Evolutionary conservation across 2,113 vertebrate species (phyloP), one percentile per base, ranked within the genome.

Genomic region (Trogon melanurus): DNA sequence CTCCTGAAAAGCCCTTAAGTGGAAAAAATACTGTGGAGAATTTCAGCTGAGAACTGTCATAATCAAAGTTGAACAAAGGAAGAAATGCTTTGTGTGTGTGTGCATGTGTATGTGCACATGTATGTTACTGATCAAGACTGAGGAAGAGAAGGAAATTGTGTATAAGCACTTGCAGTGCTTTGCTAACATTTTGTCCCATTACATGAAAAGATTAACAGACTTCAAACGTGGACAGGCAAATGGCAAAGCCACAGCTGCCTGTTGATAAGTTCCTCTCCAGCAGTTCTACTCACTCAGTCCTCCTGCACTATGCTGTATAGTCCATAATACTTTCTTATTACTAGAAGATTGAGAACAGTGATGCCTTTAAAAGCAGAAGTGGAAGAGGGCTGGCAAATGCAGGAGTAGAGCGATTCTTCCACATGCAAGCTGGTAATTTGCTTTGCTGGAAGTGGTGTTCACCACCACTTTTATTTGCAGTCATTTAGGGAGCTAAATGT

Each of bases 201-300:
- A 21, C 41, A 17, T 79, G 54, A 85, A 73, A 93, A 86, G 51
- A 85, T 81, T 83, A 86, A 34, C 20, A 72, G 60, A 58, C 67
- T 94, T 93, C 51, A 90, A 78, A 91, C 90, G 48, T 4, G 3
- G 61, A 32, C 47, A 81, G 65, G 85, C 83, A 91, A 92, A 88
- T 72, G 69, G 67, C 60, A 83, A 23, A 84, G 51, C 48, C 51
- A 38, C 4, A 16, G 65, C 76, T 91, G 27, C 53, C 45, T 83
- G 16, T 67, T 80, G 72, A 34, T 80, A 88, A 74, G 5, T 78
- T 86, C 85, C 83, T 85, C 23, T 95, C 60, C 72, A 90, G 16
- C 51, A 79, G 34, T 56, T 92, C 45, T 60, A 23, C 44, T 88
- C 44, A 45, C 20, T 85, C 67, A n/a, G 44, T 86, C 47, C 17